A percentile compares a stretch with the other conserved stretches of the same genome.
These are phyloP conservation scores for Drosophila yooni DNA, from an alignment of 2,888 invertebrate species.

Conservation along the genomic window DNA sequence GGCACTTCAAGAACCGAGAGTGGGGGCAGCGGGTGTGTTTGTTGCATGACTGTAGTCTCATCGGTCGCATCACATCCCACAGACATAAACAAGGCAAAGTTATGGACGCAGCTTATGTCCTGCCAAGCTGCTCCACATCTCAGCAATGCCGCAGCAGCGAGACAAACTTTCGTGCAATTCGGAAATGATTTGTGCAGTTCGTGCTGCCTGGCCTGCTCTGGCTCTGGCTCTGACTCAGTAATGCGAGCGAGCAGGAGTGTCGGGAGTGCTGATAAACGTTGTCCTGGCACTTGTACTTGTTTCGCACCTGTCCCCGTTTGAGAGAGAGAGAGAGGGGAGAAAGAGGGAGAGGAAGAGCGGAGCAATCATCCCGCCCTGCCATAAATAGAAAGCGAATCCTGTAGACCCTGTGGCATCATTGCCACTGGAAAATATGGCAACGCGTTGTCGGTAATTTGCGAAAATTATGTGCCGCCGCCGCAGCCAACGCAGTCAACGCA, in stretches of 20 bases:
- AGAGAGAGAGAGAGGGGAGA: neutral
- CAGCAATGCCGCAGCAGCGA: conserved; percentile 40
- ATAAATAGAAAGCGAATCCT: conserved; percentile 60
- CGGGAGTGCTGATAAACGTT: conserved; percentile 68
- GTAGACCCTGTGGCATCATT: conserved; percentile 68
- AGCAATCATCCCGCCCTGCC: conserved; percentile 45
- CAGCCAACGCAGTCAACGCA: conserved; percentile 15
- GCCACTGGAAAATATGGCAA: conserved; percentile 73
- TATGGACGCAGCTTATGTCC: conserved; percentile 78
- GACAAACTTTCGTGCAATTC: conserved; percentile 80
- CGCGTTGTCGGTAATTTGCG: conserved; percentile 79
- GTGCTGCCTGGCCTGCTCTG: conserved; percentile 46
- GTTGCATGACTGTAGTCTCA: conserved; percentile 52
- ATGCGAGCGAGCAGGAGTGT: conserved; percentile 20
- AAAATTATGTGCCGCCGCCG: conserved; percentile 78
- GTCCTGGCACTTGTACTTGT: conserved; percentile 54
- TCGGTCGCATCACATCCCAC: conserved; percentile 79
- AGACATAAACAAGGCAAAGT: conserved; percentile 82
- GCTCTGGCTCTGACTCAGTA: conserved; percentile 12
- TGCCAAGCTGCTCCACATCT: conserved; percentile 58
- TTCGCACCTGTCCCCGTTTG: conserved; percentile 74
- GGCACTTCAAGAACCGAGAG: neutral
- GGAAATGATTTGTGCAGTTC: conserved; percentile 83
- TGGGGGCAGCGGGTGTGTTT: conserved; percentile 3
- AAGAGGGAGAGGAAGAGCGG: neutral